Evolutionary conservation across 1,140 invertebrate genomes (phyloP).

Genomic region (Tetranychus urticae): DNA sequence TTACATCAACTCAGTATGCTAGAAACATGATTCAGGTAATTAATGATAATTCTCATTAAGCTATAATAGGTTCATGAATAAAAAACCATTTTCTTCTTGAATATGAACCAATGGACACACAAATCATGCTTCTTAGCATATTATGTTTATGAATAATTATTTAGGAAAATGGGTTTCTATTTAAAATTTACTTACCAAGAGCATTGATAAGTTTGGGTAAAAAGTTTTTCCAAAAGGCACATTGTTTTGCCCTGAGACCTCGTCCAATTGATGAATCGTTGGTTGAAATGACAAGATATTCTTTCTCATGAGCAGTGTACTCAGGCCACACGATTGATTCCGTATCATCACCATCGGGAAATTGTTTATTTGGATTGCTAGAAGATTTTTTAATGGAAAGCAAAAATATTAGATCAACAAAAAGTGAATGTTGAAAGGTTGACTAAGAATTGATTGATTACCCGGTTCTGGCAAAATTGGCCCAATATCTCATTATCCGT

Average conservation of each 20-base stretch:
- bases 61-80: too few species aligned
- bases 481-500: conserved; percentile 80
- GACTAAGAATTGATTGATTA: conserved; percentile 22
- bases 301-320: conserved; percentile 51
- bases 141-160: too few species aligned
- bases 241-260: conserved; percentile 64
- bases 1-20: too few species aligned
- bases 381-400: conserved; percentile 21
- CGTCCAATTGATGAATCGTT: conserved; percentile 52
- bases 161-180: too few species aligned
- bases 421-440: background rate
- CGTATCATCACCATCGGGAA: conserved; percentile 26
- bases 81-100: too few species aligned
- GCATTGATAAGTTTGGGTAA: conserved; percentile 58
- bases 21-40: too few species aligned
- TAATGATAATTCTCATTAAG: too few species aligned
- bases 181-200: conserved; percentile 18
- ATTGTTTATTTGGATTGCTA: conserved; percentile 25
- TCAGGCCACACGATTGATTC: conserved; percentile 48
- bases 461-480: conserved; percentile 83
- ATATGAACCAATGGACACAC: too few species aligned
- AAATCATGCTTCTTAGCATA: too few species aligned
- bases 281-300: conserved; percentile 57
- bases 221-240: conserved; percentile 88
- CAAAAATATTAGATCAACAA: conserved; percentile 1